phyloP scores from a whole-genome alignment of 2,113 vertebrate species.

The Helogale parvula region DNA sequence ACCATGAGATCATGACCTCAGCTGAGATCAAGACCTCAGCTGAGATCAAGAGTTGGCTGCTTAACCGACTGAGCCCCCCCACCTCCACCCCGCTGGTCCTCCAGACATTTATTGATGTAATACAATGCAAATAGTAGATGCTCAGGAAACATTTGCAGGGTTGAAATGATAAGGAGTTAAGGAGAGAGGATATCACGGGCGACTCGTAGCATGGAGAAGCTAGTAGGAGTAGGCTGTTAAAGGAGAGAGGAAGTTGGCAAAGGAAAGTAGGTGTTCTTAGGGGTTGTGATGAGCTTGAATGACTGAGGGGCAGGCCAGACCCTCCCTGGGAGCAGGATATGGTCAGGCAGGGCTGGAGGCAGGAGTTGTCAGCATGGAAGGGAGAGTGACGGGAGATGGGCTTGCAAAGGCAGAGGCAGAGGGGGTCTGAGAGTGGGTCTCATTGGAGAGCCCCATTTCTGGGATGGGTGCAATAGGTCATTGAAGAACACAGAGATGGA shows the following conservation, averaged over 20 bases:
- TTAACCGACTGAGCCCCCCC: no score
- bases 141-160: conserved; percentile 51
- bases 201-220: neutral
- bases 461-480: neutral
- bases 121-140: neutral
- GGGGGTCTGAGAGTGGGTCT: neutral
- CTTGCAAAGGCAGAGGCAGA: neutral
- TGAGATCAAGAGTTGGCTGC: no score
- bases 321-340: neutral
- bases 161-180: neutral
- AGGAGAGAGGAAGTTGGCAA: neutral
- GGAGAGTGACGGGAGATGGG: neutral
- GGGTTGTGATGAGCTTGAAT: neutral
- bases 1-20: no score
- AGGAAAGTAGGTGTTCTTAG: neutral
- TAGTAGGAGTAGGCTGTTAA: neutral
- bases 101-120: neutral
- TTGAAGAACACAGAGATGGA: neutral
- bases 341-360: neutral
- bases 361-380: neutral
- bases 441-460: neutral
- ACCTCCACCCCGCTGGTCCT: no score
- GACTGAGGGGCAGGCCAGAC: neutral
- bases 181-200: neutral
- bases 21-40: no score